A percentile compares a stretch with the other conserved stretches of the same genome.
Conservation (phyloP, 2,113 vertebrate genomes). For the Aphelocoma coerulescens region DNA sequence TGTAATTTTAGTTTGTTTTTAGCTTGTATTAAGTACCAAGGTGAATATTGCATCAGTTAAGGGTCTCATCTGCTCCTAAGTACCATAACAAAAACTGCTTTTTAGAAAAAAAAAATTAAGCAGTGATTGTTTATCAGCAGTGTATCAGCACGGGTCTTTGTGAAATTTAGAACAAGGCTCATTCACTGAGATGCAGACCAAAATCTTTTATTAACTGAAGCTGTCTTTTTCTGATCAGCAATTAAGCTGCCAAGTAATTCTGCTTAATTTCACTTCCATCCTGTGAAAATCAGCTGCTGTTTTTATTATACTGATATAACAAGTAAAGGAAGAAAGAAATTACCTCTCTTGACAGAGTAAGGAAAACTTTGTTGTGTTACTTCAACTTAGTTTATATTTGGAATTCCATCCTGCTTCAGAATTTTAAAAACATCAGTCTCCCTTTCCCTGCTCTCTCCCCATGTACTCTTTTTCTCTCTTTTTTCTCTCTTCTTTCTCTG, state of each 20-base stretch:
- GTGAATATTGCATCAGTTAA: neutral
- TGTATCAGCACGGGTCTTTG: neutral
- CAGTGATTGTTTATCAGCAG: neutral
- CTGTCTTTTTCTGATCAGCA: neutral
- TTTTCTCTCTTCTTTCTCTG: neutral
- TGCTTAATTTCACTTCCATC: neutral
- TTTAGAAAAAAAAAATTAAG: neutral
- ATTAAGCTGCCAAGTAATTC: neutral
- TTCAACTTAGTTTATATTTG: neutral
- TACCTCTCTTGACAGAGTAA: neutral
- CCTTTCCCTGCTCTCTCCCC: fast-evolving
- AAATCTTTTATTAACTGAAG: neutral
- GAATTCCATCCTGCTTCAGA: neutral
- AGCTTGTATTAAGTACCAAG: neutral
- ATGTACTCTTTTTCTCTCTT: neutral
- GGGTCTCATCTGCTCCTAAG: neutral
- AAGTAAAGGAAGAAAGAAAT: neutral
- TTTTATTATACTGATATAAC: neutral
- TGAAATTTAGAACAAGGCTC: neutral
- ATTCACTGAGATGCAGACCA: neutral
- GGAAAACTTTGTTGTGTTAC: neutral
- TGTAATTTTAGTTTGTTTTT: neutral
- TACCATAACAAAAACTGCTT: neutral
- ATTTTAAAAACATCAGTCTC: neutral
- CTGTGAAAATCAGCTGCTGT: neutral